phyloP scores from a whole-genome alignment of 2,113 vertebrate genomes.

The Phrynosoma blainvillii region DNA sequence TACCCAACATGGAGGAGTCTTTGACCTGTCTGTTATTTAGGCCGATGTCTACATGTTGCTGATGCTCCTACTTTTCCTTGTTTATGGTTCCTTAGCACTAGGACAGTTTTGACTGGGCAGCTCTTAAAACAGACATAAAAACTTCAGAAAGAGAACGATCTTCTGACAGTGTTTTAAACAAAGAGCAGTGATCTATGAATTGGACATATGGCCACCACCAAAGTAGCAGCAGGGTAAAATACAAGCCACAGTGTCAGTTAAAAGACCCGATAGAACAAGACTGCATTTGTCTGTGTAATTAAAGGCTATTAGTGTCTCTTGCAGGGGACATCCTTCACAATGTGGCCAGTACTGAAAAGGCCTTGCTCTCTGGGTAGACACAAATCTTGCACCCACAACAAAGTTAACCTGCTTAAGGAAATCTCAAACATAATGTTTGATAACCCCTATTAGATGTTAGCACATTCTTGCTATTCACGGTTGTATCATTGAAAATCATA shows the following conservation, averaged over 20 bases:
- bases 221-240: not conserved
- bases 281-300: not conserved
- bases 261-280: not conserved
- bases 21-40: no score
- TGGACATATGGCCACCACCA: no score
- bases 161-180: not conserved
- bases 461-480: not conserved
- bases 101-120: not conserved
- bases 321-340: not conserved
- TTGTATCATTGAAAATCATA: not conserved
- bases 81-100: not conserved
- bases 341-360: not conserved
- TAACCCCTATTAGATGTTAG: not conserved
- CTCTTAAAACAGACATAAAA: not conserved
- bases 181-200: not conserved
- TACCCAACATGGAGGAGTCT: no score
- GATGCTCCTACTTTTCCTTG: not conserved
- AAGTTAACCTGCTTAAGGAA: not conserved
- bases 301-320: not conserved
- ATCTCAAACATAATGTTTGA: not conserved
- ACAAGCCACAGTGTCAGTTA: not conserved
- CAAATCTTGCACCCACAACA: not conserved
- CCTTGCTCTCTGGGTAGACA: not conserved
- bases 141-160: not conserved
- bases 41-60: no score